Evolutionary conservation across 2,797 vertebrate genomes (phyloP), one percentile per base, ranked within the genome.

Genomic region (Hypotaenidia philippensis): DNA sequence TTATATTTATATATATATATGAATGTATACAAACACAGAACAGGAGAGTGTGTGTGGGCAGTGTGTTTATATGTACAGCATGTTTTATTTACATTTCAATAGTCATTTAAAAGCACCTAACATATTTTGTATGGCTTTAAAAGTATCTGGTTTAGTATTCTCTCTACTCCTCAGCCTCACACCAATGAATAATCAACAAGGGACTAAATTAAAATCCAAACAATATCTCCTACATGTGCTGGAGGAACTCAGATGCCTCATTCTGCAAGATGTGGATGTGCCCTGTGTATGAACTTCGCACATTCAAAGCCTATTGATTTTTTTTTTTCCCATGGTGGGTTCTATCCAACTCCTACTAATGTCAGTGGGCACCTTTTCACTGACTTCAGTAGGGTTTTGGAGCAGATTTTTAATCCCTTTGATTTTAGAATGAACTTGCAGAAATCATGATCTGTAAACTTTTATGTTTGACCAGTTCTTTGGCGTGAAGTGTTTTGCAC

Each of bases 181-280:
- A 61, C 45, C 55, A 81, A 47, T 81, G 84, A 92, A 91, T 97
- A 93, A 92, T 83, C 89, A 96, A 72, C 69, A 70, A 69, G 55
- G 57, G 63, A 94, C 93, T 93, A 94, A 90, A 91, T 91, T 88
- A 95, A 93, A 94, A 90, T 72, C 75, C 68, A 86, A 92, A 87
- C 52, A 86, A 57, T 66, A 56, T 90, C 82, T 93, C 36, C 65
- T 91, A 55, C 60, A 20, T 77, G 74, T 85, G 29, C 83, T 89
- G 44, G 47, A 75, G 66, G 83, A 92, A 92, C 83, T 81, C 89
- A 83, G 36, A 4, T 79, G 61, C 55, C 56, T 92, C 25, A 1
- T 92, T 96, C 82, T 83, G 52, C 64, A 94, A 55, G 65, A 68
- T 83, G 72, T 87, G 84, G 72, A 87, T 94, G 83, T 94, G 91